phyloP scores from a whole-genome alignment of 2,797 vertebrate species.

The Morelia viridis region DNA sequence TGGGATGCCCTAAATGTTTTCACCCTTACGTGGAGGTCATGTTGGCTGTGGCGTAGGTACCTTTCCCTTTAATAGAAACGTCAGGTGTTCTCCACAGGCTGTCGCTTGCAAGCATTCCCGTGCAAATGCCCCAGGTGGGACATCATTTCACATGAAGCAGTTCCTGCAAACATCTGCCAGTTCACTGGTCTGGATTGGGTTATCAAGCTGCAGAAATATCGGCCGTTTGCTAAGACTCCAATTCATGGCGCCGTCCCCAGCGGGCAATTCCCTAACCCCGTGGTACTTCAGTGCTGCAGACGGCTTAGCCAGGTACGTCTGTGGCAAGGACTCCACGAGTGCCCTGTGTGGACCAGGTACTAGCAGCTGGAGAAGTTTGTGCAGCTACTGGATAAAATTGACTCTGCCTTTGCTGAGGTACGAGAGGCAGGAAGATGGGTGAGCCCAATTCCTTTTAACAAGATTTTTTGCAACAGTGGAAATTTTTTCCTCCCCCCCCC shows the following conservation, averaged over 20 bases:
- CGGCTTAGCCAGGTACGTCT: neutral
- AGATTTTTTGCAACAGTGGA: neutral
- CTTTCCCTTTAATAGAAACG: rapidly evolving
- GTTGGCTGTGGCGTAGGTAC: too few species aligned
- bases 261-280: too few species aligned
- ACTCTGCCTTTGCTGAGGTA: neutral
- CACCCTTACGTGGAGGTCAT: too few species aligned
- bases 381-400: neutral
- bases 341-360: neutral
- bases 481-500: neutral
- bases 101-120: too few species aligned
- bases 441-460: neutral
- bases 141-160: neutral
- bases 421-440: neutral
- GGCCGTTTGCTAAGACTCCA: too few species aligned
- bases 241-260: too few species aligned
- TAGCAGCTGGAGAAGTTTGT: neutral
- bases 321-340: neutral
- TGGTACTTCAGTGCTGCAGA: neutral
- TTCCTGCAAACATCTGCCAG: too few species aligned
- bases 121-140: too few species aligned
- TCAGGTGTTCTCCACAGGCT: too few species aligned
- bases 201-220: neutral
- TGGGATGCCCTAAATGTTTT: too few species aligned
- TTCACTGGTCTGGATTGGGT: neutral